Conservation (phyloP, 2,113 vertebrate species). For the Ptyas mucosa region DNA sequence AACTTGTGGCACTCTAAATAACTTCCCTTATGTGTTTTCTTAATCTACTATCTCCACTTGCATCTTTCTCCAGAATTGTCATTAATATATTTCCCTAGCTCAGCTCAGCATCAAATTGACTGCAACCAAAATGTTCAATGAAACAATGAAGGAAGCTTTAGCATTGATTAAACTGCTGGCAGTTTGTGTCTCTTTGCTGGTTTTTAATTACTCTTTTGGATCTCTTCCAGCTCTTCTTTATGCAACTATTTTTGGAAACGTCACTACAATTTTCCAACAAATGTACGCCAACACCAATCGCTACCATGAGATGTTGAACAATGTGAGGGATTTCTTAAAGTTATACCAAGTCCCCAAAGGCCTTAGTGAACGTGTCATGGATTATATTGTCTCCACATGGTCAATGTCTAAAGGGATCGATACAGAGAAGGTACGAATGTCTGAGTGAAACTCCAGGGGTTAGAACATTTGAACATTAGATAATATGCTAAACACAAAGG, state of each 20-base stretch:
- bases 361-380: conserved; percentile 97
- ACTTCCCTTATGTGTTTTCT: neutral
- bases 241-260: conserved; percentile 98
- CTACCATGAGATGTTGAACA: conserved; percentile 97
- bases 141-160: conserved; percentile 1
- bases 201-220: neutral
- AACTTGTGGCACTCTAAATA: neutral
- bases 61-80: neutral
- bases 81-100: neutral
- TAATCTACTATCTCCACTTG: neutral
- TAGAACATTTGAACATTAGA: neutral
- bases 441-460: neutral
- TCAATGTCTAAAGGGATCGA: conserved; percentile 98
- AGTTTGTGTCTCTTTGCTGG: conserved; percentile 8
- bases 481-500: neutral
- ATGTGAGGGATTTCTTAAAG: conserved; percentile 94
- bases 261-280: conserved; percentile 98
- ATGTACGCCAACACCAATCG: conserved; percentile 99
- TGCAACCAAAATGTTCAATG: conserved; percentile 10
- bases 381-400: conserved; percentile 98
- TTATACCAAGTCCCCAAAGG: conserved; percentile 98
- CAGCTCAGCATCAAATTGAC: neutral
- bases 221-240: conserved; percentile 89
- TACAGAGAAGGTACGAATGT: conserved; percentile 87
- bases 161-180: conserved; percentile 17